phyloP scores from a whole-genome alignment of 2,113 vertebrate genomes.

The Gavia stellata region DNA sequence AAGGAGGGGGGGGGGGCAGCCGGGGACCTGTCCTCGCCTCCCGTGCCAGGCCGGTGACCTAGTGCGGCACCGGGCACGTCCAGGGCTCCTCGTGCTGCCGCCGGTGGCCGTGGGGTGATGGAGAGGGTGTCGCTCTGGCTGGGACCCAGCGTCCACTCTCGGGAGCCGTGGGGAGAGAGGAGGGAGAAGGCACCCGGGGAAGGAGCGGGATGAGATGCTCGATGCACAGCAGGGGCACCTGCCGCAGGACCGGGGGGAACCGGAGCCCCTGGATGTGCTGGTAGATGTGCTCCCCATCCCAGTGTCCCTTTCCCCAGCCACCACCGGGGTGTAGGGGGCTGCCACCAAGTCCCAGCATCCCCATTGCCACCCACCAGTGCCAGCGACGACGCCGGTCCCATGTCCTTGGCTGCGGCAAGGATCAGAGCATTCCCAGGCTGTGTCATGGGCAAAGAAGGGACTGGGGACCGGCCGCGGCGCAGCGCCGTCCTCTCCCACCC shows the following conservation, averaged over 20 bases:
- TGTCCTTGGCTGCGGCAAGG: not conserved
- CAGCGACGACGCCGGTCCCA: not conserved
- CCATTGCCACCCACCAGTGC: not conserved
- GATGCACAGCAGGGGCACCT: not conserved
- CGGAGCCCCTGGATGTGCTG: not conserved
- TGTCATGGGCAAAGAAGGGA: not conserved
- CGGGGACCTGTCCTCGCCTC: not conserved
- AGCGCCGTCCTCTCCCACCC: not conserved
- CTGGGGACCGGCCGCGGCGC: fast-evolving
- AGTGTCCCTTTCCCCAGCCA: not conserved
- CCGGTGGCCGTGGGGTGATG: fast-evolving
- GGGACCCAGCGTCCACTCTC: not conserved
- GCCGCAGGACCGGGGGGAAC: not conserved
- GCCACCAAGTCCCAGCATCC: not conserved
- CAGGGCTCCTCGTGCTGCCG: not conserved
- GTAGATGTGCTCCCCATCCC: not conserved
- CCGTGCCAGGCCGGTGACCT: not conserved
- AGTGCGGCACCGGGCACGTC: not conserved
- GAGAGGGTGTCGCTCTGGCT: not conserved
- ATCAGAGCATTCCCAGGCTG: not conserved
- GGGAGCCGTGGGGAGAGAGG: not conserved
- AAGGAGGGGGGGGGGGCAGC: not conserved
- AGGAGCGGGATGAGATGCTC: not conserved
- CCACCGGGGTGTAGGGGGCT: fast-evolving
- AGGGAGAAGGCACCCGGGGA: not conserved